Base-by-base conservation (phyloP, 2,113 vertebrate species). In the Tautogolabrus adspersus region DNA sequence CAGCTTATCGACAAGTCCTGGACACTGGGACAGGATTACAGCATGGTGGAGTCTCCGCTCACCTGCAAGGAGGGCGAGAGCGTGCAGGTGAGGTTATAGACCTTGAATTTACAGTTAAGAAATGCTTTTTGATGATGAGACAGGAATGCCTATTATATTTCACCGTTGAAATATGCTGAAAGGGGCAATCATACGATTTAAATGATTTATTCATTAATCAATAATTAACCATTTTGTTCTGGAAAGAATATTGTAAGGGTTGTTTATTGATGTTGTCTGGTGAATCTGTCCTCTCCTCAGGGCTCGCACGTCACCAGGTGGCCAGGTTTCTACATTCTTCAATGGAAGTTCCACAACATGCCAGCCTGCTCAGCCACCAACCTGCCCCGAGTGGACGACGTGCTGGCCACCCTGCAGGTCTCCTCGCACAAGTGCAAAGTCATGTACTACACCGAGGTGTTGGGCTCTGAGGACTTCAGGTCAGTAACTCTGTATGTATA, bases 401-500 rank as follows among this genome's bases (percentile, higher is more conserved):
- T 99, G n/a, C 90, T 99, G 84, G 98, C 97, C 78, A 96, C 96
- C 26, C 94, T 99, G 55, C 97, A 98, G 93, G 97, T 99, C 23
- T 97, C 98, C 59, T 97, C 97, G 0, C 97, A 99, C 93, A 99
- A 98, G 84, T 98, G 98, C 84, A 99, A 98, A 94, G 97, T 99
- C 83, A 98, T 99, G 98, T 99, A 96, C 94, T 99, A 98, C 88
- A 98, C 97, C 0, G 97, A 99, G 87, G 96, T 99, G 74, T 92
- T 99, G 86, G 97, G 96, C 88, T 99, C 97, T 0, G 97, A 97
- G 88, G 98, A 99, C 87, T 99, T 99, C 94, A 96, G 97, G 98
- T 98, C 84, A 81, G 82, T 88, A 22, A 6, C 65, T 70, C 30
- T 66, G 59, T 1, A n/a, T n/a, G n/a, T n/a, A n/a, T n/a, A 21